Conservation (phyloP, 2,113 vertebrate species). For the Lampris megalopsis region DNA sequence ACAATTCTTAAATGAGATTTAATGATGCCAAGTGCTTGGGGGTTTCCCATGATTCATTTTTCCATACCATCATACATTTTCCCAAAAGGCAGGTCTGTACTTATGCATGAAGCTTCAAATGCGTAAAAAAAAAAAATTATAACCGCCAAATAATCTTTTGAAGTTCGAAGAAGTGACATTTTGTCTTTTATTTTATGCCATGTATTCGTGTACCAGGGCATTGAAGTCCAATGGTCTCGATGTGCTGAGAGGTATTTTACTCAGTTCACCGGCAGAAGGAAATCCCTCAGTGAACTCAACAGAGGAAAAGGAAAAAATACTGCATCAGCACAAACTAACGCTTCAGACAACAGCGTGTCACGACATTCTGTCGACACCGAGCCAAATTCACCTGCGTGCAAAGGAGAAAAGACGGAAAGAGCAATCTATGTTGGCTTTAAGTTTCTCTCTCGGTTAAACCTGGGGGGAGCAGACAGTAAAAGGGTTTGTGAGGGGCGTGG, state of each 20-base stretch:
- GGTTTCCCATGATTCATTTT: too few species aligned
- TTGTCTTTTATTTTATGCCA: slow-evolving; percentile 27
- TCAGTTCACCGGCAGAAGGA: slow-evolving; percentile 35
- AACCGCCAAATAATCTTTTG: slow-evolving; percentile 23
- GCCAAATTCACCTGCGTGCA: too few species aligned
- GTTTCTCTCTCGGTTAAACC: too few species aligned
- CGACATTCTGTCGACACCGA: too few species aligned
- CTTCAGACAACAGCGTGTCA: too few species aligned
- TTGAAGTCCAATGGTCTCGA: slow-evolving; percentile 38
- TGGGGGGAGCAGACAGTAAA: too few species aligned
- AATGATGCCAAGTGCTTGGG: too few species aligned
- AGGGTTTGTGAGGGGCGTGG: background rate
- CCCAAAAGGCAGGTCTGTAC: background rate
- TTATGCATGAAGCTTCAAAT: slow-evolving; percentile 53
- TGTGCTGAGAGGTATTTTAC: slow-evolving; percentile 43
- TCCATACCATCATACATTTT: too few species aligned
- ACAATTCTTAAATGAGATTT: too few species aligned
- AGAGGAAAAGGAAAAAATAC: slow-evolving; percentile 21
- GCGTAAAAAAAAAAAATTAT: slow-evolving; percentile 28
- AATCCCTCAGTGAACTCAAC: slow-evolving; percentile 23
- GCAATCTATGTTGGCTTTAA: too few species aligned
- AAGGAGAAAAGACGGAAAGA: too few species aligned
- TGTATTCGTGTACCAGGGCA: slow-evolving; percentile 1
- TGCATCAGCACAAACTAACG: background rate
- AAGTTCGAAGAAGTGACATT: slow-evolving; percentile 49